Base-by-base conservation (phyloP, 53 echinoderm and acorn worm species). In the Crossaster papposus region DNA sequence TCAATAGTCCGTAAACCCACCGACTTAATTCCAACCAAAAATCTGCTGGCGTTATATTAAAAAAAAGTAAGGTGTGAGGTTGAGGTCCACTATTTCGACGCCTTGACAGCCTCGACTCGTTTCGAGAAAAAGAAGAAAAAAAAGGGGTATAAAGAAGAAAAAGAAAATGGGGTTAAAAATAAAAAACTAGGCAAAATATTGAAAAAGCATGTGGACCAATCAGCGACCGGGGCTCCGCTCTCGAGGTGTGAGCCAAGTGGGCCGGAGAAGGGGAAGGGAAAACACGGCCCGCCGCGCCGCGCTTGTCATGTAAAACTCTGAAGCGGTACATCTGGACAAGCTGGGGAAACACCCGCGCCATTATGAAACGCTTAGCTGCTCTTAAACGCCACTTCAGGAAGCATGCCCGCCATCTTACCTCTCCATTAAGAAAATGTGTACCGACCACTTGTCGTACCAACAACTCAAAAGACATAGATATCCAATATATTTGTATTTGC, bases 331-430 rank as follows among this genome's bases (percentile, higher is more conserved):
- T 82, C 82, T 82, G 82, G 82, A 65, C 82, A 82, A 82, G 82
- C 82, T 82, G 82, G 82, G 31, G 65, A 65, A 82, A 82, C 82
- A 82, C 70, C 68, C 65, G 82, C 63, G 65, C 82, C 68, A 82
- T 82, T 82, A 82, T 82, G 82, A 82, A 82, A 82, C 65, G 38
- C 82, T 82, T 82, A 82, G 82, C 82, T 82, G n/a, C 65, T 36
- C 82, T 82, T 82, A 82, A 82, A 65, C 22, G 82, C 82, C 65
- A 14, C 82, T 82, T 82, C 35, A 65, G 65, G 37, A 82, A 65
- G 64, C 82, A 82, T 37, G 65, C 44, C 65, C 36, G 65, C 65
- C 37, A 64, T 82, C 82, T 82, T 82, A 82, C 65, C 65, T n/a
- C 31, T 65, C 82, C 65, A 65, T 82, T 65, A 82, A 68, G 68